Percentiles rank a stretch among this genome's conserved stretches.
phyloP scores from a whole-genome alignment of 1,140 invertebrate species.

The Amyelois transitella region DNA sequence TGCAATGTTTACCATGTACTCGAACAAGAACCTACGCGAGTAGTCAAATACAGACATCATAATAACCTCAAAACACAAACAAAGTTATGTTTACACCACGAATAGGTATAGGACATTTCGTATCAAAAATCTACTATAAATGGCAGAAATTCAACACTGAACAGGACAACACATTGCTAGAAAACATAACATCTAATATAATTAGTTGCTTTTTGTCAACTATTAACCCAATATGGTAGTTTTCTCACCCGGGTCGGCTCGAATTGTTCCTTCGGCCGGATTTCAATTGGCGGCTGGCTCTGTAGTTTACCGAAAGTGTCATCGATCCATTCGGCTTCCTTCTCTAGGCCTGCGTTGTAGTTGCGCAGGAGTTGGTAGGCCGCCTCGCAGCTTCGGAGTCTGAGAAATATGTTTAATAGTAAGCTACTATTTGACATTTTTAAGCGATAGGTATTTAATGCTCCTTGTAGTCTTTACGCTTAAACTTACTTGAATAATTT shows the following conservation, averaged over 20 bases:
- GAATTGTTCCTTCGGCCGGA: slow-evolving; percentile 81
- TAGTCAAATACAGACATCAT: background rate
- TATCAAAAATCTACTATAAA: background rate
- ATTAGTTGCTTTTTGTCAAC: background rate
- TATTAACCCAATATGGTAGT: background rate
- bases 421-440: no score
- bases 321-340: slow-evolving; percentile 91
- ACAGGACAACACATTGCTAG: background rate
- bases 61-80: background rate
- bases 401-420: no score
- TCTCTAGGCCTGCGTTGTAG: slow-evolving; percentile 89
- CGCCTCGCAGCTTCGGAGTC: slow-evolving; percentile 88
- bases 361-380: slow-evolving; percentile 90
- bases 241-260: slow-evolving; percentile 85
- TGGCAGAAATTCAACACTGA: background rate
- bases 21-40: background rate
- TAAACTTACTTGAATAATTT: no score
- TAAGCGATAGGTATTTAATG: no score
- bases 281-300: slow-evolving; percentile 80
- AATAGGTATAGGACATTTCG: background rate
- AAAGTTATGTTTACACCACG: background rate
- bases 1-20: background rate
- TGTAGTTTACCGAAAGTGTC: slow-evolving; percentile 83
- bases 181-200: background rate
- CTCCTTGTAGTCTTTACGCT: no score